A percentile compares a stretch with the other conserved stretches of the same genome.
Evolutionary conservation across 2,113 vertebrate species (phyloP).

Genomic region (Megatriorchis doriae): DNA sequence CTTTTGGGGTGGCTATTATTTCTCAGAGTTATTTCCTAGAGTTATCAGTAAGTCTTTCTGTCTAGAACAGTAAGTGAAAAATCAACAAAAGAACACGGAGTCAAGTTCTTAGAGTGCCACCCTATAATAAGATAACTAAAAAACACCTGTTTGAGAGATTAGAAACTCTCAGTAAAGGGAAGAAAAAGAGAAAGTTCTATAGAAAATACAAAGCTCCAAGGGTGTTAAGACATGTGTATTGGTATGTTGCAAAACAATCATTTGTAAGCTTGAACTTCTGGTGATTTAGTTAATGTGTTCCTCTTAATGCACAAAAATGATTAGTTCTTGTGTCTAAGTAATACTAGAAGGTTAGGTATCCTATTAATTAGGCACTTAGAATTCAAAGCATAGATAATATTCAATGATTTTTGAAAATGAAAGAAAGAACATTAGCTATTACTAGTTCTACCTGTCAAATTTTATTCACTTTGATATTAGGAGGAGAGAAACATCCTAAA

Average conservation of each 20-base stretch:
- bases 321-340: neutral
- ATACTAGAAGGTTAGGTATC: neutral
- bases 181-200: neutral
- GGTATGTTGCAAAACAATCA: neutral
- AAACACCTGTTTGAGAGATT: neutral
- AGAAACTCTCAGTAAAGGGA: neutral
- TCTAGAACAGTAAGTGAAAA: neutral
- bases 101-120: neutral
- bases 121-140: neutral
- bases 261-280: neutral
- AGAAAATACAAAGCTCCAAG: neutral
- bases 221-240: neutral
- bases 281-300: neutral
- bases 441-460: neutral
- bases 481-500: neutral
- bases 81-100: neutral
- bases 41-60: neutral
- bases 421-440: neutral
- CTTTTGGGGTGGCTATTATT: neutral
- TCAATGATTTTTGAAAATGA: neutral
- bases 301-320: neutral
- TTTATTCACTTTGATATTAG: neutral
- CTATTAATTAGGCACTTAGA: neutral
- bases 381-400: neutral
- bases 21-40: neutral